Evolutionary conservation across 2,797 vertebrate species (phyloP).

Genomic region (Morelia viridis): DNA sequence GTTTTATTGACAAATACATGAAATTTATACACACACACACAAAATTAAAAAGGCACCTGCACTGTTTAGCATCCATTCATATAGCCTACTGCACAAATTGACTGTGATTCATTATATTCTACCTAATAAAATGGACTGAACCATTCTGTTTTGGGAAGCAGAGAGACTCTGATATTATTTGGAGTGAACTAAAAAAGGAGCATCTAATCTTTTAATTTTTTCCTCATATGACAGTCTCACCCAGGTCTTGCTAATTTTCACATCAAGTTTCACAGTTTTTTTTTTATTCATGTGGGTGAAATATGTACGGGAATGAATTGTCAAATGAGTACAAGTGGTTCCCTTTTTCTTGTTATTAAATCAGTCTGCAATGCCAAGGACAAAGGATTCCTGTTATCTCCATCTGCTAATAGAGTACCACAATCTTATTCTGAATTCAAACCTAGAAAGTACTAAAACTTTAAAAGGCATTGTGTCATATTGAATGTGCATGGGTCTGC

Average conservation of each 20-base stretch:
- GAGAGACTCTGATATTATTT: background rate
- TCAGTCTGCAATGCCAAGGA: background rate
- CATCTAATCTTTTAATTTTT: background rate
- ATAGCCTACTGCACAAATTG: background rate
- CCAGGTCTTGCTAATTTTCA: background rate
- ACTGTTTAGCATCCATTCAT: conserved; percentile 20
- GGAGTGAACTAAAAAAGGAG: background rate
- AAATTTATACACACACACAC: background rate
- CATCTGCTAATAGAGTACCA: background rate
- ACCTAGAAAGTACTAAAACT: background rate
- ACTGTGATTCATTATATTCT: background rate
- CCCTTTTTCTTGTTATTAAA: background rate
- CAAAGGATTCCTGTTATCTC: background rate
- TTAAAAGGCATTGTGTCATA: background rate
- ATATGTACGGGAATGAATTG: background rate
- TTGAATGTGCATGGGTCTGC: background rate
- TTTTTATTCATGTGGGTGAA: background rate
- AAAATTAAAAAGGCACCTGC: background rate
- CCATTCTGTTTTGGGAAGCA: background rate
- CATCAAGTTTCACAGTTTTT: background rate
- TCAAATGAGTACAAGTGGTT: background rate
- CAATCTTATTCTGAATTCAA: background rate
- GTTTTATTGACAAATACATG: background rate
- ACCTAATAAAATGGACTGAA: background rate
- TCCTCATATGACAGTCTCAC: background rate